Evolutionary conservation across 2,888 invertebrate species (phyloP).

Genomic region (Leucania comma): DNA sequence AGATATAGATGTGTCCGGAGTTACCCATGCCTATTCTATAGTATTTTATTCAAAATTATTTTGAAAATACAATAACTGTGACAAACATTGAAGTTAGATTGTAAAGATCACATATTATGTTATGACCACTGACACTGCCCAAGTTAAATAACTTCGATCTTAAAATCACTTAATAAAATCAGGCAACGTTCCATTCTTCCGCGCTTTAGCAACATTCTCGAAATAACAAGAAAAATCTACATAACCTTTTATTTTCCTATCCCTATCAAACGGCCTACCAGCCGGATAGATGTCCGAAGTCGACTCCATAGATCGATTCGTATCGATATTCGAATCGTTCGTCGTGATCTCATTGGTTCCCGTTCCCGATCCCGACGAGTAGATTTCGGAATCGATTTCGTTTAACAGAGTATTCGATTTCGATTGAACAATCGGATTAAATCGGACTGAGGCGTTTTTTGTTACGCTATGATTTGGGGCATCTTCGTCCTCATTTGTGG

Average conservation of each 20-base stretch:
- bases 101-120: too few relatives aligned
- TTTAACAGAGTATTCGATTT: constrained; percentile 85
- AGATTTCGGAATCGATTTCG: constrained; percentile 84
- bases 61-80: too few relatives aligned
- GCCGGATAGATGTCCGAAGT: constrained; percentile 84
- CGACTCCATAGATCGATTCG: constrained; percentile 84
- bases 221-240: constrained; percentile 96
- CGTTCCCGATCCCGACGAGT: constrained; percentile 79
- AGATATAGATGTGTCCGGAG: too few relatives aligned
- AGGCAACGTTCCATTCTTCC: constrained; percentile 92
- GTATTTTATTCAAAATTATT: too few relatives aligned
- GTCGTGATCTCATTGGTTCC: constrained; percentile 74
- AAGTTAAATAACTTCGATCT: neutral
- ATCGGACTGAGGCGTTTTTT: constrained; percentile 90
- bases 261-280: constrained; percentile 89
- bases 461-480: constrained; percentile 73
- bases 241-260: constrained; percentile 94
- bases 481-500: constrained; percentile 87
- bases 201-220: constrained; percentile 92
- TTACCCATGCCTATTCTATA: too few relatives aligned
- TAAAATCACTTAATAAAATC: constrained; percentile 87
- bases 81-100: too few relatives aligned
- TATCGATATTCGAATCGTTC: constrained; percentile 81
- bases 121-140: too few relatives aligned
- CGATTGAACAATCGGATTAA: constrained; percentile 92